Evolutionary conservation across 2,113 vertebrate genomes (phyloP).

Genomic region (Peromyscus californicus): DNA sequence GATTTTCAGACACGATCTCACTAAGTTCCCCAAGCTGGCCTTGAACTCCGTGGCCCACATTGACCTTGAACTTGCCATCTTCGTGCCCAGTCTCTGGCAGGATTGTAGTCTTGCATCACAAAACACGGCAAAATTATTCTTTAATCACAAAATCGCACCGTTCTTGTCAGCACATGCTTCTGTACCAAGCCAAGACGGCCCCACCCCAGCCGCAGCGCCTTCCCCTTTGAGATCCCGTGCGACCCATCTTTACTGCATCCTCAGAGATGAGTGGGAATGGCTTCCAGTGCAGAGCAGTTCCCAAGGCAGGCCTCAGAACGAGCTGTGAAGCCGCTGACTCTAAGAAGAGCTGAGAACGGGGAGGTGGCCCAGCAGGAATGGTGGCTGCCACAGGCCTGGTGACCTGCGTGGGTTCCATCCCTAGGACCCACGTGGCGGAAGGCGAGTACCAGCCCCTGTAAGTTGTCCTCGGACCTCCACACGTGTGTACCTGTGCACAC

Average conservation of each 20-base stretch:
- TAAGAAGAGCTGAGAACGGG: background rate
- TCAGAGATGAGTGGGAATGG: slow-evolving; percentile 14
- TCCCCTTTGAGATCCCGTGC: background rate
- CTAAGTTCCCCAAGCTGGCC: background rate
- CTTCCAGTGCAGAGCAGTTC: slow-evolving; percentile 36
- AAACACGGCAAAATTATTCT: background rate
- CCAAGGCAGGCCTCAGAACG: slow-evolving; percentile 23
- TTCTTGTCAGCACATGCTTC: background rate
- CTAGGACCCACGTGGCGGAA: background rate
- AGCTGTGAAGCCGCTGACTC: slow-evolving; percentile 31
- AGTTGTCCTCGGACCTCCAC: background rate
- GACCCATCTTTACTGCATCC: background rate
- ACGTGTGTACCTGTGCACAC: background rate
- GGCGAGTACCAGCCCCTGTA: no score
- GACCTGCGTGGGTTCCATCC: background rate
- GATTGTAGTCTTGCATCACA: background rate
- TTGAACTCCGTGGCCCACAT: background rate
- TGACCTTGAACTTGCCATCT: background rate
- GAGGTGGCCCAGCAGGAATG: background rate
- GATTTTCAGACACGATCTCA: background rate
- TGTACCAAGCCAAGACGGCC: background rate
- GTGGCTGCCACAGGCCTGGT: background rate
- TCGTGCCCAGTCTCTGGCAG: background rate
- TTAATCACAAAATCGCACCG: background rate
- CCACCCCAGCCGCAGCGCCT: background rate